Conservation (phyloP, 1,140 invertebrate genomes). For the Mactra quadrangularis region DNA sequence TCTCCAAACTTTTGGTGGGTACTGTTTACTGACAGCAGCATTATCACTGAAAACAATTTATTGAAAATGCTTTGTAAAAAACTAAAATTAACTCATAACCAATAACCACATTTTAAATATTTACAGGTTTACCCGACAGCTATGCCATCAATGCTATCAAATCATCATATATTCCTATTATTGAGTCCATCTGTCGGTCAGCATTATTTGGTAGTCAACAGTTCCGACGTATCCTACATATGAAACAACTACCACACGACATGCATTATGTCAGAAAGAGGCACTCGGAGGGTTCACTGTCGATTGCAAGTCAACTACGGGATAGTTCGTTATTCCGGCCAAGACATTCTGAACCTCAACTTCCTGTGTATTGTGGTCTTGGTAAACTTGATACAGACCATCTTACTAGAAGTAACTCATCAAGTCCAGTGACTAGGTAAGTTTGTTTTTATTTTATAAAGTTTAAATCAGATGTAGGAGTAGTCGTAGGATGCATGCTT, state of each 20-base stretch:
- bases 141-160: conserved; percentile 79
- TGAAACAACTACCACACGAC: conserved; percentile 55
- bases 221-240: conserved; percentile 21
- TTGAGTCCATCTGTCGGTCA: conserved; percentile 75
- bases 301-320: conserved; percentile 27
- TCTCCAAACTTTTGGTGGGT: too few relatives aligned
- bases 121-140: conserved; percentile 74
- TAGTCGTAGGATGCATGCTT: too few relatives aligned
- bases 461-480: too few relatives aligned
- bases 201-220: conserved; percentile 61
- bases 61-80: too few relatives aligned
- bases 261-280: conserved; percentile 46
- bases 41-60: too few relatives aligned
- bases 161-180: conserved; percentile 74
- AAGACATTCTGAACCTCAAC: conserved; percentile 29
- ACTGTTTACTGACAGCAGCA: too few relatives aligned
- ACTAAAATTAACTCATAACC: too few relatives aligned
- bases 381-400: conserved; percentile 23
- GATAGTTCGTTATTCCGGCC: conserved; percentile 53
- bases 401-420: conserved; percentile 39
- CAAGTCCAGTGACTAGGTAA: conserved; percentile 55
- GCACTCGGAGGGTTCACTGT: conserved; percentile 41
- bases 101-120: too few relatives aligned
- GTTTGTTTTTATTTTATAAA: too few relatives aligned
- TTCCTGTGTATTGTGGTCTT: conserved; percentile 13